Base-by-base conservation (phyloP, 2,797 vertebrate genomes). In the Notamacropus eugenii region DNA sequence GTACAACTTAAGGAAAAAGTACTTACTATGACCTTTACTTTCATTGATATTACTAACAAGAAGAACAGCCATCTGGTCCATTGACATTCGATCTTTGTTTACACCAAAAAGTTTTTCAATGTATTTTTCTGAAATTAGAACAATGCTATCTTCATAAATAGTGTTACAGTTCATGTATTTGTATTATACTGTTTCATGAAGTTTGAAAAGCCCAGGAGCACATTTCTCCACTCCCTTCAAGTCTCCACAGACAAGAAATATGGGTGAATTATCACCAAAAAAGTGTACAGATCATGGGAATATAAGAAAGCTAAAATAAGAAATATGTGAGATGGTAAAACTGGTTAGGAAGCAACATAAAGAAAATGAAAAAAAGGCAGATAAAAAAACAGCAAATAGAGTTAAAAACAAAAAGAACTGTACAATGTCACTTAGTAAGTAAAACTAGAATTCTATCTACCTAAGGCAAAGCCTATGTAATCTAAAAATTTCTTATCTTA, bases 1-100 rank as follows among this genome's bases (percentile, higher is more conserved):
- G 56, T 0, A n/a, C 1, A 19, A 94, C 56, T 87, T 74, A 58
- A 96, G 28, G 93, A 40, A 94, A 93, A 87, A 87, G 40, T 96
- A 99, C 99, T 99, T 96, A 99, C 99, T 99, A 82, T 99, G 99
- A 55, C 98, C 98, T 97, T 99, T 99, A 98, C 99, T 99, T 97
- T 99, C 99, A 14, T 99, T 99, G 91, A 99, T 98, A 1, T 99
- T 99, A 98, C 99, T 99, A 97, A 99, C 99, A n/a, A 99, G 99
- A 90, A 99, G 99, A 95, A 99, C 99, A 12, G 99, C 99, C 99
- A 99, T 99, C 98, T 99, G 99, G 98, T 99, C 99, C 54, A 99
- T 99, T 24, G 99, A 99, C 99, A 99, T 99, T 34, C 99, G 99
- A 97, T 99, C 99, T 98, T 99, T 99, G 98, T 99, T 99, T 40